Base-by-base conservation (phyloP, 2,797 vertebrate species). In the Cuculus canorus region DNA sequence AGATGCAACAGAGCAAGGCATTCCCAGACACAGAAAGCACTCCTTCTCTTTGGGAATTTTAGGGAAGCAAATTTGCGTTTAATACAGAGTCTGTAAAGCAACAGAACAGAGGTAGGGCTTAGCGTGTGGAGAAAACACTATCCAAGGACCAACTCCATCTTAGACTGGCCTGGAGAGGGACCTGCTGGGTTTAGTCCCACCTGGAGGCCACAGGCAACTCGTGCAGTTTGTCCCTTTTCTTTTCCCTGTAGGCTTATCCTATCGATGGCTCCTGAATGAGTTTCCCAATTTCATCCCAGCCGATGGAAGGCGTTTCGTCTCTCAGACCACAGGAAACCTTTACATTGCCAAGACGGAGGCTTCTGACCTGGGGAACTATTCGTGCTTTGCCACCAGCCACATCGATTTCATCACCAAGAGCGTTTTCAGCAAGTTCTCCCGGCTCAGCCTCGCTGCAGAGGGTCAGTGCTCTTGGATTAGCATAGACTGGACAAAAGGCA, bases 221-320 rank as follows among this genome's bases (percentile, higher is more conserved):
- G 45, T 32, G 27, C 41, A 17, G 19, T 11, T 33, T 1, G 59
- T 27, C 76, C 80, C 88, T 18, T 21, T 70, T n/a, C 71, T 9
- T 12, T 73, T 9, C 28, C 24, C 65, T 47, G 13, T 82, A 99
- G 99, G 99, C 59, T 95, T 99, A 78, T 99, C 98, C 70, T 99
- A 99, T 91, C 98, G 98, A 70, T 99, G 99, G 99, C 98, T 99
- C 64, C 97, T 99, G 96, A 99, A 99, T 0, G 99, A 99, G 61
- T 99, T 99, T 85, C 99, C 99, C 56, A 99, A 98, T 92, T 99
- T 99, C 96, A 98, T 99, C 96, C 98, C 98, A 7, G 98, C 97
- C 30, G 98, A 99, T 0, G 97, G 98, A 8, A 98, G 99, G 50
- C 98, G 98, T 97, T 99, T 99, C 28, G 98, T 99, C 88, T 99